Percentiles rank a stretch among this genome's conserved stretches.
Evolutionary conservation across 2,888 invertebrate genomes (phyloP).

Genomic region (Cerceris rybyensis): DNA sequence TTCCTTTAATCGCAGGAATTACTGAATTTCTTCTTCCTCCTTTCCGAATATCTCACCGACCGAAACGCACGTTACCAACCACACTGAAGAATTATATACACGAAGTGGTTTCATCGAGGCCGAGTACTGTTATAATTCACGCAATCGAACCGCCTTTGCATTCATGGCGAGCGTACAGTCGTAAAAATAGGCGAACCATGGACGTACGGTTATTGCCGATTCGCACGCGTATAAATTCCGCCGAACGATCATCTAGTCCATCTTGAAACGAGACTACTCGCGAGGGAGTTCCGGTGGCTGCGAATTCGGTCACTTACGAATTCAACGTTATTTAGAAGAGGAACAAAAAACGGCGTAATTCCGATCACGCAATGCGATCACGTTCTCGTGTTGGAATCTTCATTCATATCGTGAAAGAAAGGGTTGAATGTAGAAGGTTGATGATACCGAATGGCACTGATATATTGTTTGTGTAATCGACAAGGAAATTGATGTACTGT

Average conservation of each 20-base stretch:
- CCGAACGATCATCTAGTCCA: slow-evolving; percentile 1
- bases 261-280: slow-evolving; percentile 4
- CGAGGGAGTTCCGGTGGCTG: neutral
- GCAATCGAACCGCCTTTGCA: slow-evolving; percentile 49
- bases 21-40: neutral
- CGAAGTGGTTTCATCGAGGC: slow-evolving; percentile 29
- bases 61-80: slow-evolving; percentile 15
- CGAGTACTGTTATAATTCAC: slow-evolving; percentile 54
- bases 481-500: too few species aligned
- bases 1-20: neutral
- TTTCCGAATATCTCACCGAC: slow-evolving; percentile 17
- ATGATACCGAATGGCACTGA: too few species aligned
- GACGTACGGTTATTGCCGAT: slow-evolving; percentile 23
- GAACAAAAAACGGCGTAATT: too few species aligned
- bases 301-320: neutral
- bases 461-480: too few species aligned
- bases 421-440: too few species aligned
- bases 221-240: slow-evolving; percentile 19
- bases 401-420: too few species aligned
- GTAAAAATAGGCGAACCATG: slow-evolving; percentile 47
- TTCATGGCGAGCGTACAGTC: slow-evolving; percentile 26
- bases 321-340: too few species aligned
- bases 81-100: slow-evolving; percentile 17
- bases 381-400: too few species aligned
- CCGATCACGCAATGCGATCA: too few species aligned